A percentile compares a stretch with the other conserved stretches of the same genome.
Conservation (phyloP, 2,113 vertebrate genomes). For the Calonectris borealis region DNA sequence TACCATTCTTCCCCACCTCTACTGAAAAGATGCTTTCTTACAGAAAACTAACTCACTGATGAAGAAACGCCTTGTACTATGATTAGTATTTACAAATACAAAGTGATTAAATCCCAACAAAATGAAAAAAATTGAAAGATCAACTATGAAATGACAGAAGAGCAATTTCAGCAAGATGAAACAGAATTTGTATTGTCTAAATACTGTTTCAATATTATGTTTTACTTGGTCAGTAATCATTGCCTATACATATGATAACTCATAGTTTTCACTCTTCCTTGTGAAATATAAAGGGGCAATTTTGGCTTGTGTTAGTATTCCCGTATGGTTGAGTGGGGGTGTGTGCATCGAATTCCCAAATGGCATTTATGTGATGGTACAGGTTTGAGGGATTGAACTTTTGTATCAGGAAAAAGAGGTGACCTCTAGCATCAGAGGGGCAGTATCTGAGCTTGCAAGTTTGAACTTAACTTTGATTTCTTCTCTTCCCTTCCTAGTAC, state of each 20-base stretch:
- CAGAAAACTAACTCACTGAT: background rate
- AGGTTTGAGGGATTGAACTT: background rate
- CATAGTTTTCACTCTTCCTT: background rate
- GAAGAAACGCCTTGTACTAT: background rate
- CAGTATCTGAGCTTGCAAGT: background rate
- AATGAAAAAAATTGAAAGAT: background rate
- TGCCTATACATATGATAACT: background rate
- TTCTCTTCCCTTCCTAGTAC: background rate
- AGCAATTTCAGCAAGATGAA: background rate
- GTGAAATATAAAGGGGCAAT: background rate
- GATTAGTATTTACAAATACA: background rate
- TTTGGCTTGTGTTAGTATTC: background rate
- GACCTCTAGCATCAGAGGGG: background rate
- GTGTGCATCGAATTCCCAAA: background rate
- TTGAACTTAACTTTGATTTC: background rate
- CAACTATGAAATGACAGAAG: background rate
- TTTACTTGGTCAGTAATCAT: background rate
- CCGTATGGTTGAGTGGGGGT: accelerated
- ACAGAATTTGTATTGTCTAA: background rate
- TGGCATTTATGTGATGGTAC: background rate
- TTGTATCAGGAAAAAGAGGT: background rate
- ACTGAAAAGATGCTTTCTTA: background rate
- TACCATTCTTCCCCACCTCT: background rate
- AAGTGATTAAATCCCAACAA: background rate
- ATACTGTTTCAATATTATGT: background rate